phyloP scores from a whole-genome alignment of 2,797 vertebrate species.

The Arnoldichthys spilopterus region DNA sequence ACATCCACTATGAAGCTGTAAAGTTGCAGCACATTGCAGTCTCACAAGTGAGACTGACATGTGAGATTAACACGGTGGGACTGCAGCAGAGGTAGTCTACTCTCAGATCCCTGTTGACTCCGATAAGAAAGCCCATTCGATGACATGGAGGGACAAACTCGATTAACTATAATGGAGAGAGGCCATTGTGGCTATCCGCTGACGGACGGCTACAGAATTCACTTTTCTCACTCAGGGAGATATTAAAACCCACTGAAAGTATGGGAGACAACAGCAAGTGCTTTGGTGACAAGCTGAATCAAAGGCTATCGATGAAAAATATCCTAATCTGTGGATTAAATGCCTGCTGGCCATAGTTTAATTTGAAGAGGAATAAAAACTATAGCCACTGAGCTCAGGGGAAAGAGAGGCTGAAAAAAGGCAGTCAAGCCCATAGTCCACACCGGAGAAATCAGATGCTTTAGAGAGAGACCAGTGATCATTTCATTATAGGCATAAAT shows the following conservation, averaged over 20 bases:
- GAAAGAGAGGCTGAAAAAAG: not conserved
- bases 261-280: conserved; percentile 48
- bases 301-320: conserved; percentile 62
- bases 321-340: conserved; percentile 65
- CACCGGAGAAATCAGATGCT: not conserved
- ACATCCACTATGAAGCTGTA: conserved; percentile 1
- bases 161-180: conserved; percentile 70
- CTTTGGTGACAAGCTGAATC: conserved; percentile 56
- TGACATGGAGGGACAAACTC: conserved; percentile 70
- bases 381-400: conserved; percentile 29
- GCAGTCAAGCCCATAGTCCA: not conserved
- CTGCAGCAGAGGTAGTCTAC: conserved; percentile 53
- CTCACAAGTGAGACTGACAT: conserved; percentile 51
- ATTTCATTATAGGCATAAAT: not conserved
- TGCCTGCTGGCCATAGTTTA: conserved; percentile 56
- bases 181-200: conserved; percentile 58
- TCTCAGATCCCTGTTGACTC: conserved; percentile 60
- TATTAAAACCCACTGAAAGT: conserved; percentile 58
- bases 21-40: conserved; percentile 5
- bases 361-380: conserved; percentile 55
- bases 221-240: conserved; percentile 61
- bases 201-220: conserved; percentile 64
- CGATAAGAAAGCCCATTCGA: conserved; percentile 67
- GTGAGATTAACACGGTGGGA: conserved; percentile 61
- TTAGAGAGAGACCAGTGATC: conserved; percentile 24